Base-by-base conservation (phyloP, 2,888 invertebrate genomes). In the Eupithecia inturbata region DNA sequence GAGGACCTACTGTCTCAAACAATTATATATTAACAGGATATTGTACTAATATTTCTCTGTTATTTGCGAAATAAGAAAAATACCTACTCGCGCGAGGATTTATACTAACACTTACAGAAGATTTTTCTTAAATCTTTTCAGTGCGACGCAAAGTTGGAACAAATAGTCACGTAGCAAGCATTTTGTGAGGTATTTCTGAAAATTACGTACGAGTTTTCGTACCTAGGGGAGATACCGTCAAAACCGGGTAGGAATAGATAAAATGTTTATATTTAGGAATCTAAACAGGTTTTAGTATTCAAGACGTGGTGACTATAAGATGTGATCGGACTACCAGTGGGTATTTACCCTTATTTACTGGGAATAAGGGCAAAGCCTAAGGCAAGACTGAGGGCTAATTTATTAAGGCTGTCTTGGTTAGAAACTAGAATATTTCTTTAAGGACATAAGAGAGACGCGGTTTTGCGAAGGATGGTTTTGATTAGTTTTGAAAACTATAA, bases 191-290 rank as follows among this genome's bases (percentile, higher is more conserved):
- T 31, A 62, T 62, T 62, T 31, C 31, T 28, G 28, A 31, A 62
- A 62, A 62, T 62, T 31, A 57, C 57, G 57, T 62, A 31, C 62
- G 31, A 62, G 62, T 62, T 62, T 31, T 31, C 19, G 62, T 12
- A 26, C 57, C 57, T 57, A 57, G 14, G 57, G 57, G 57, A 57
- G 57, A 53, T 57, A 57, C 10, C 26, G 14, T 26, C 26, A 57
- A 57, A 57, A 57, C 57, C 57, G 57, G 26, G 9, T 62, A 31
- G 62, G 62, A 31, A 62, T 31, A 62, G 31, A 16, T 19, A 28
- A 31, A 62, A 62, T 62, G 62, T 62, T 31, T 19, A 19, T 62
- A 31, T 62, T 31, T 62, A 31, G 62, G 62, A 62, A 19, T 62
- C 28, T 19, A 9, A 31, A 14, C 5, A 14, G 62, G 31, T 31